Percentiles rank a stretch among this genome's conserved stretches.
These are phyloP conservation scores for Dyspetes luteomarginatus DNA, from an alignment of 2,888 invertebrate species.

Conservation along the genomic window DNA sequence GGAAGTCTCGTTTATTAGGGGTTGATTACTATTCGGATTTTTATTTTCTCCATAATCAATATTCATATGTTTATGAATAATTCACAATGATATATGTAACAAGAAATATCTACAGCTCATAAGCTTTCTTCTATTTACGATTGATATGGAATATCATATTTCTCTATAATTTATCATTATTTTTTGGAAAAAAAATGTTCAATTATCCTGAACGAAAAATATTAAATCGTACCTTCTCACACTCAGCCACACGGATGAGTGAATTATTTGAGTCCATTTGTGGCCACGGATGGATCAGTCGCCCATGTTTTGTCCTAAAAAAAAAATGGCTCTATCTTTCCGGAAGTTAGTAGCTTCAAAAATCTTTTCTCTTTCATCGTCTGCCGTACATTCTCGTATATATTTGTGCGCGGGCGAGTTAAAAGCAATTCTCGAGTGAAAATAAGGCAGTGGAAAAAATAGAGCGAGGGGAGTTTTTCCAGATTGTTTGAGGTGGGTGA, in stretches of 20 bases:
- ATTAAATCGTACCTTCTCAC: background rate
- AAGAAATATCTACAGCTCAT: too few relatives aligned
- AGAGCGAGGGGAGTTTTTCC: slow-evolving; percentile 45
- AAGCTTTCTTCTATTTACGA: too few relatives aligned
- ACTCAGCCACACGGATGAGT: too few relatives aligned
- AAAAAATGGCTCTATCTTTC: slow-evolving; percentile 53
- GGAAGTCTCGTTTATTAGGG: too few relatives aligned
- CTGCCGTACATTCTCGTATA: slow-evolving; percentile 32
- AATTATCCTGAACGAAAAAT: background rate
- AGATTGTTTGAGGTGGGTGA: slow-evolving; percentile 27
- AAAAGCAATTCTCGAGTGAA: slow-evolving; percentile 58
- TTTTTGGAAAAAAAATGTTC: too few relatives aligned
- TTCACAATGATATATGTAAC: too few relatives aligned
- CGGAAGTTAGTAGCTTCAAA: slow-evolving; percentile 44
- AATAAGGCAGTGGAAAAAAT: slow-evolving; percentile 28
- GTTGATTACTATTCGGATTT: too few relatives aligned
- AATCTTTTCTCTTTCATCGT: slow-evolving; percentile 35
- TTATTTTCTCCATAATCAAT: too few relatives aligned
- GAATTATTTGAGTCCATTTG: slow-evolving; percentile 25
- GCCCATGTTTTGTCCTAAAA: slow-evolving; percentile 32
- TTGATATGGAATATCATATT: too few relatives aligned
- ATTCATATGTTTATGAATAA: too few relatives aligned
- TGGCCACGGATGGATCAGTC: slow-evolving; percentile 10
- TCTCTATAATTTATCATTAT: too few relatives aligned
- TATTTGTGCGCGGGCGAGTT: slow-evolving; percentile 26